Evolutionary conservation across 2,888 invertebrate genomes (phyloP), one percentile per base, ranked within the genome.

Genomic region (Eilema sororculum): DNA sequence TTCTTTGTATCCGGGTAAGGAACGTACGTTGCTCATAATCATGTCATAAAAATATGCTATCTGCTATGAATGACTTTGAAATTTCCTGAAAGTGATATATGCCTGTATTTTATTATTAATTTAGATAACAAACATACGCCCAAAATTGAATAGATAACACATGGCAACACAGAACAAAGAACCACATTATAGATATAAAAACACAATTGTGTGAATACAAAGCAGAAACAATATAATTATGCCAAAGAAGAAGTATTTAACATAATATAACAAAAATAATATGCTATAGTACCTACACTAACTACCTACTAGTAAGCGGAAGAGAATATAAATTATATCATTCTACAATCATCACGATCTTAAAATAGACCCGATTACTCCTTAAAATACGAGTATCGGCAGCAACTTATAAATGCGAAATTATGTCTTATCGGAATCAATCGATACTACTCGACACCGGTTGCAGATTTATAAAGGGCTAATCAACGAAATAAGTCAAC

Each of bases 161-260:
- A n/a, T 60, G 30, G 10, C 30, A 30, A 0, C 10, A 30, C 4
- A 30, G n/a, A 60, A 60, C 60, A 60, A 60, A 60, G 30, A 30
- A 30, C 28, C 6, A 2, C 57, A 22, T 60, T 20, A 33, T 59
- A 5, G n/a, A n/a, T n/a, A 24, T 59, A 30, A n/a, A 9, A 33
- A 60, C 28, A 20, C 25, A 20, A 60, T 30, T 60, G 30, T 30
- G 8, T 60, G 16, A 28, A 30, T 30, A 60, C 12, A 28, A 30
- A 28, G 33, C 10, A 30, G 28, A 30, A 60, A 33, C 30, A 60
- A 60, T 60, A 30, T 20, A 30, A 60, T 60, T 60, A 60, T 60
- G 20, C 28, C 9, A 16, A 13, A 59, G 16, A 37, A 33, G 33
- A 33, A 33, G 33, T 25, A 13, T 58, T 58, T 24, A 58, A 58